Percentiles rank a stretch among this genome's conserved stretches.
phyloP scores from a whole-genome alignment of 30 jellyfish, hydroid and myxozoan genomes.

The Thelohanellus kitauei region DNA sequence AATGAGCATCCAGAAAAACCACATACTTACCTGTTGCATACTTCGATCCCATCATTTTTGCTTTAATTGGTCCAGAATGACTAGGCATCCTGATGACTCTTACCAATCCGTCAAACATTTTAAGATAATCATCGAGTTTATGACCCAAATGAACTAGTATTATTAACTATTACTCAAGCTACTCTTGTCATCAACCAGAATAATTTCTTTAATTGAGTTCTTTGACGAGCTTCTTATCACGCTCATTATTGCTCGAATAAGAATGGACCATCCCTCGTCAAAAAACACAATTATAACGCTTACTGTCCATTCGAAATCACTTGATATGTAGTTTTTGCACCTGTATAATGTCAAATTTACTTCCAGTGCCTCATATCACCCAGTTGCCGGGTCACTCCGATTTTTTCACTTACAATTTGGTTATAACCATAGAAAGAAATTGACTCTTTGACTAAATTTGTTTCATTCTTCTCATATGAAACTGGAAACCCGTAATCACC shows the following conservation, averaged over 20 bases:
- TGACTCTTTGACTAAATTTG: too few relatives aligned
- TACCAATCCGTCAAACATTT: slow-evolving; percentile 14
- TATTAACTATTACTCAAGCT: slow-evolving; percentile 39
- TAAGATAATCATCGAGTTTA: slow-evolving; percentile 21
- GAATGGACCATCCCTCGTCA: slow-evolving; percentile 86
- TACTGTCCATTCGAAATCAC: too few relatives aligned
- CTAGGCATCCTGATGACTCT: slow-evolving; percentile 39
- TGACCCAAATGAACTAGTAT: slow-evolving; percentile 38
- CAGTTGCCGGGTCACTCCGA: too few relatives aligned
- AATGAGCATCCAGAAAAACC: slow-evolving; percentile 67
- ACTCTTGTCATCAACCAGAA: slow-evolving; percentile 63
- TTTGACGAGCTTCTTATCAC: slow-evolving; percentile 70
- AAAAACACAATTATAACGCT: slow-evolving; percentile 63
- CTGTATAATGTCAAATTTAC: too few relatives aligned
- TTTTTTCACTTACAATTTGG: too few relatives aligned
- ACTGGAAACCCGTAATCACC: too few relatives aligned
- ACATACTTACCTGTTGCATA: slow-evolving; percentile 57
- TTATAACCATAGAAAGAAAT: too few relatives aligned
- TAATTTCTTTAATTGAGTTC: slow-evolving; percentile 45
- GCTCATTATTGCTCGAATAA: slow-evolving; percentile 42
- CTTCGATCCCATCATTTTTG: slow-evolving; percentile 71
- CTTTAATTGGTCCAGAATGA: slow-evolving; percentile 63
- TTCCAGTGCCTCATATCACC: too few relatives aligned
- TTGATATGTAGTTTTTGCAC: too few relatives aligned
- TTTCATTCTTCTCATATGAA: too few relatives aligned